Percentiles rank a stretch among this genome's conserved stretches.
Evolutionary conservation across 2,113 vertebrate species (phyloP).

Genomic region (Stegostoma tigrinum): DNA sequence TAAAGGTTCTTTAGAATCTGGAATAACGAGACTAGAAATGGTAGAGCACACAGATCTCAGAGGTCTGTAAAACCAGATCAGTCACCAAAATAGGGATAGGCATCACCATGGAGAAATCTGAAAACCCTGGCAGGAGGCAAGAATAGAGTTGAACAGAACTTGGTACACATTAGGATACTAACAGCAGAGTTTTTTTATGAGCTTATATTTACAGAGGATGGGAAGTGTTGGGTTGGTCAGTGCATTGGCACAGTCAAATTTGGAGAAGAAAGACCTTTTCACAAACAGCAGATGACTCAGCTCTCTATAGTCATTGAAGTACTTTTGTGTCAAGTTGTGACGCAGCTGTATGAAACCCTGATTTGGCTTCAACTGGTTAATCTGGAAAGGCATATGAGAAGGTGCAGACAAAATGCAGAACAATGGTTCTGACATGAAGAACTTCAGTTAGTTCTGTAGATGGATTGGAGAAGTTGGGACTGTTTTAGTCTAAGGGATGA

Average conservation of each 20-base stretch:
- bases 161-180: background rate
- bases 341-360: too few relatives aligned
- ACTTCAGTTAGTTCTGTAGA: too few relatives aligned
- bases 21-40: background rate
- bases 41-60: background rate
- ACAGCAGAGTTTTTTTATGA: background rate
- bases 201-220: background rate
- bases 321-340: too few relatives aligned
- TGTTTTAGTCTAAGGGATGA: too few relatives aligned
- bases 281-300: too few relatives aligned
- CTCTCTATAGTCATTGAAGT: too few relatives aligned
- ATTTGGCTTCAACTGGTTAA: too few relatives aligned
- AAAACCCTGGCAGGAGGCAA: background rate
- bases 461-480: too few relatives aligned
- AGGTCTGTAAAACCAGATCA: background rate
- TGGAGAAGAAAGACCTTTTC: too few relatives aligned
- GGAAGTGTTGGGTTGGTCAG: background rate
- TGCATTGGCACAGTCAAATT: background rate
- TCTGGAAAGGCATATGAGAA: too few relatives aligned
- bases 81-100: background rate
- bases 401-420: too few relatives aligned
- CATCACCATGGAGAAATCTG: background rate
- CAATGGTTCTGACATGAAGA: too few relatives aligned
- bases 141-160: background rate
- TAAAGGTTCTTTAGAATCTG: background rate